These are phyloP conservation scores for Microcebus ravelobensis DNA, from an alignment of 2,113 vertebrate genomes.

Conservation along the genomic window DNA sequence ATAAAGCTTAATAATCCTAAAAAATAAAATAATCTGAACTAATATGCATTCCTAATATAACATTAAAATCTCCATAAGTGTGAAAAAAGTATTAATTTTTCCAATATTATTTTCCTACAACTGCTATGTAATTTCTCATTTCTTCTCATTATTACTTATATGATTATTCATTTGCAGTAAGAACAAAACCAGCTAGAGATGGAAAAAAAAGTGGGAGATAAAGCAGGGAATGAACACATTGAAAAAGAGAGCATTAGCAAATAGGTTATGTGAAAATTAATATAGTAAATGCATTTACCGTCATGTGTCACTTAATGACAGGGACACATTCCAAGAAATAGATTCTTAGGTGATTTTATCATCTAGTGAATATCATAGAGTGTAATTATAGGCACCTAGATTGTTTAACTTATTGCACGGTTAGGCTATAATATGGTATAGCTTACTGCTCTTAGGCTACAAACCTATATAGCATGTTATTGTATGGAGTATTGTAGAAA, in stretches of 20 bases:
- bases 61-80: not conserved
- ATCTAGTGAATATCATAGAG: not conserved
- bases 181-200: not conserved
- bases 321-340: not conserved
- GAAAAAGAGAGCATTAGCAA: not conserved
- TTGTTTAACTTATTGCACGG: not conserved
- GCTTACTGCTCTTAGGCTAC: not conserved
- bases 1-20: not conserved
- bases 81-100: not conserved
- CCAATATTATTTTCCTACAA: not conserved
- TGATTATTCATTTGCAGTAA: not conserved
- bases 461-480: not conserved
- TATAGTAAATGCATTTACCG: not conserved
- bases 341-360: not conserved
- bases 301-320: not conserved
- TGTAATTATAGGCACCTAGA: not conserved
- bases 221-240: not conserved
- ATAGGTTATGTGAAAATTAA: not conserved
- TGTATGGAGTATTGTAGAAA: not conserved
- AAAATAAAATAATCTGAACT: not conserved
- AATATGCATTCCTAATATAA: not conserved
- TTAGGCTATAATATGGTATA: not conserved
- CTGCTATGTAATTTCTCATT: not conserved
- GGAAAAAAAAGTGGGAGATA: not conserved
- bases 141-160: not conserved